Evolutionary conservation across 2,888 invertebrate species (phyloP).

Genomic region (Parnassius apollo): DNA sequence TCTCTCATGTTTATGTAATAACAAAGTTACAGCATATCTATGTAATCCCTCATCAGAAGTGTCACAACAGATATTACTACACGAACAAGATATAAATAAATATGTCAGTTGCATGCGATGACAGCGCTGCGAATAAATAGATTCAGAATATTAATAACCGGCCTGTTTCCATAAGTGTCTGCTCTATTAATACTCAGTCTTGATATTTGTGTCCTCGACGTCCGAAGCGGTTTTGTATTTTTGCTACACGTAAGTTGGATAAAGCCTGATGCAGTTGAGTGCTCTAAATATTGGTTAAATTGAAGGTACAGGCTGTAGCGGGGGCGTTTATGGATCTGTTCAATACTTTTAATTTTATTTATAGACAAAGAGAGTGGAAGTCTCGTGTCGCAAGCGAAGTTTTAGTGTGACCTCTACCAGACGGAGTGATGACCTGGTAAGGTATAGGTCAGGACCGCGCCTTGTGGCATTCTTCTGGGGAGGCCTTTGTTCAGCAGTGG

Average conservation of each 20-base stretch:
- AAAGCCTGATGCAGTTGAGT: constrained; percentile 8
- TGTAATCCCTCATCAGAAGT: too few relatives aligned
- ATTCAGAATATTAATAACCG: constrained; percentile 4
- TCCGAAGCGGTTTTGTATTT: background rate
- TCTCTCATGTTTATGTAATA: too few relatives aligned
- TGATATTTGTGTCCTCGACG: background rate
- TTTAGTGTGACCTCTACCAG: too few relatives aligned
- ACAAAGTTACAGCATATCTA: too few relatives aligned
- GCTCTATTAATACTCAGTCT: constrained; percentile 13
- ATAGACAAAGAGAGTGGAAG: background rate
- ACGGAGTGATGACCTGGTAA: too few relatives aligned
- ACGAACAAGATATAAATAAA: constrained; percentile 17
- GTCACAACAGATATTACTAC: constrained; percentile 2
- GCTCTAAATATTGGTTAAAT: background rate
- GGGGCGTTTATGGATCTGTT: background rate
- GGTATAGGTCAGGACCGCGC: too few relatives aligned
- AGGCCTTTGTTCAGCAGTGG: too few relatives aligned
- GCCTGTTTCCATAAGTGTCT: constrained; percentile 7
- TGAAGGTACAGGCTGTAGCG: constrained; percentile 6
- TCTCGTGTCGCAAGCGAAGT: too few relatives aligned
- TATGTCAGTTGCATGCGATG: constrained; percentile 9
- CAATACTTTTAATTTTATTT: background rate
- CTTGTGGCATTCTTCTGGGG: too few relatives aligned
- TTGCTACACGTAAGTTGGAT: constrained; percentile 6
- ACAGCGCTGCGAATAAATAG: constrained; percentile 19